These are phyloP conservation scores for Halotydeus destructor DNA, from an alignment of 1,140 invertebrate genomes.

Conservation along the genomic window DNA sequence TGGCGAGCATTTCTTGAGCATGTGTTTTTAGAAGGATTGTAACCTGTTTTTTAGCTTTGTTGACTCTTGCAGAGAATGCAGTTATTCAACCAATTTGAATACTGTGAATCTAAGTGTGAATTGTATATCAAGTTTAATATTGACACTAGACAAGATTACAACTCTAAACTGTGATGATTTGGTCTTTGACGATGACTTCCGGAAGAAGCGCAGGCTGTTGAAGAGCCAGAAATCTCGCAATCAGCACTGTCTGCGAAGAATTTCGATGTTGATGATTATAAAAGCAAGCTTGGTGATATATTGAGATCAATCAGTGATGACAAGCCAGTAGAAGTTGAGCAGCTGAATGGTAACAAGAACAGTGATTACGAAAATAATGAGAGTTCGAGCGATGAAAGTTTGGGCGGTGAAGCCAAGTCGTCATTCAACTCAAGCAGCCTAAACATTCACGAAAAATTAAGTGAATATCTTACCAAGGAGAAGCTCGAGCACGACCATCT, in stretches of 20 bases:
- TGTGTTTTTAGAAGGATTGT: not conserved
- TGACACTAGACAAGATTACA: slow-evolving; percentile 56
- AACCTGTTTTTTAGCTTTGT: slow-evolving; percentile 40
- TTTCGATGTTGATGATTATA: not conserved
- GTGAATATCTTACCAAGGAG: too few relatives aligned
- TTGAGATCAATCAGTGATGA: not conserved
- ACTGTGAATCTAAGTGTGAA: slow-evolving; percentile 54
- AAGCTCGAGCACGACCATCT: not conserved
- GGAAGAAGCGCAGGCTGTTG: too few relatives aligned
- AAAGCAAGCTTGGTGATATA: slow-evolving; percentile 2
- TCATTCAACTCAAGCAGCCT: not conserved
- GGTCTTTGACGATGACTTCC: slow-evolving; percentile 16
- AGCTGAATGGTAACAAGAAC: not conserved
- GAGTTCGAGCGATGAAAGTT: not conserved
- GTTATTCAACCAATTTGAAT: slow-evolving; percentile 39
- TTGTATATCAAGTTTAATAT: slow-evolving; percentile 58
- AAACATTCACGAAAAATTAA: not conserved
- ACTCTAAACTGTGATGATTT: slow-evolving; percentile 12
- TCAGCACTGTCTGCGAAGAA: not conserved
- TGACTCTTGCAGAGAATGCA: slow-evolving; percentile 71
- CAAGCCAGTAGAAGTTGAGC: too few relatives aligned
- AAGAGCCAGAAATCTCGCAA: not conserved
- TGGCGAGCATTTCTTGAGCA: too few relatives aligned
- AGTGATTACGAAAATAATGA: not conserved
- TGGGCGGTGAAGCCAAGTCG: not conserved